Base-by-base conservation (phyloP, 2,113 vertebrate genomes). In the Sebastes schlegelii region DNA sequence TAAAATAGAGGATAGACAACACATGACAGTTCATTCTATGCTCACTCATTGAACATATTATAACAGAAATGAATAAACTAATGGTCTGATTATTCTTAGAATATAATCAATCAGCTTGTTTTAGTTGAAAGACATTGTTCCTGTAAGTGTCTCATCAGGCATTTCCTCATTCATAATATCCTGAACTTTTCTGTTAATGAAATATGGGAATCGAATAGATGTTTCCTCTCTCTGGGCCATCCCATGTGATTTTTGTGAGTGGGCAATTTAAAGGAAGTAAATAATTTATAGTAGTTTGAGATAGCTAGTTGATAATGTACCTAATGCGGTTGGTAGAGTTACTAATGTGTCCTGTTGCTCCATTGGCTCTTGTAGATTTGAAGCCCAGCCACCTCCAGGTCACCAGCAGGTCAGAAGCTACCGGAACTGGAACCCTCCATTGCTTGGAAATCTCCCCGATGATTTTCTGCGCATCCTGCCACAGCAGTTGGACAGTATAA, bases 401-500 rank as follows among this genome's bases (percentile, higher is more conserved):
- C 82, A 93, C 52, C 84, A 90, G 0, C 95, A 75, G 4, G 94
- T 94, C 0, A 88, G 90, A 14, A 95, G 92, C 84, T 99, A 98
- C 85, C 93, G 95, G 82, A 99, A 98, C 93, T 99, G 98, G 98
- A 99, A 99, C 83, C 98, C 98, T 0, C 98, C 98, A 0, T 93
- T 99, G 58, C 95, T 99, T 4, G 98, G 98, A 64, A 99, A 95
- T 85, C 97, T 99, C 34, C 98, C 98, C 0, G 97, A 99, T 58
- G 97, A 99, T 61, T 99, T 99, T 61, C 96, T 99, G 68, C 96
- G 98, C 65, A 99, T 99, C 90, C 91, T 99, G 55, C 97, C 98
- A 1, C 98, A 98, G 93, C 98, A 99, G 91, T 84, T 93, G 8
- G 92, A 96, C 1, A 87, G 91, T 74, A 75, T 96, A 16, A 95